Evolutionary conservation across 2,888 invertebrate species (phyloP).

Genomic region (Himalopsyche anomala): DNA sequence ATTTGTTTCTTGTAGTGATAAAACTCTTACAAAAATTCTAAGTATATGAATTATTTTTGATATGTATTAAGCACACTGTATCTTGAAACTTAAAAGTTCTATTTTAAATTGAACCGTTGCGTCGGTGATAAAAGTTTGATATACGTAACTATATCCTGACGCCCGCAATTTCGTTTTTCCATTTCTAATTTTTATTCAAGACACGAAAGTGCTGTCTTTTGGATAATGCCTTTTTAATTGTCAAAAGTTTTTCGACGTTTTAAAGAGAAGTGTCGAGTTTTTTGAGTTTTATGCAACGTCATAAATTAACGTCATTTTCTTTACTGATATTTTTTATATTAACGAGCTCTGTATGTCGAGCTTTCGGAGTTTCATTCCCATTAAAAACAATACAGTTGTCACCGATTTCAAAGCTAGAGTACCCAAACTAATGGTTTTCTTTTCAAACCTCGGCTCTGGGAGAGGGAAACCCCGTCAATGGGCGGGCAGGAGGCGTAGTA

Average conservation of each 20-base stretch:
- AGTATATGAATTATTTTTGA: no score
- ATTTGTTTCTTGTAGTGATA: no score
- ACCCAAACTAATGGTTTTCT: constrained; percentile 56
- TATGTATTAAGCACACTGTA: no score
- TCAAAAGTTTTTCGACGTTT: neutral
- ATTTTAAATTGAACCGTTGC: no score
- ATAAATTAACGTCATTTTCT: constrained; percentile 20
- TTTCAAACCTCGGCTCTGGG: constrained; percentile 46
- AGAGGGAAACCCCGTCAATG: constrained; percentile 1
- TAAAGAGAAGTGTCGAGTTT: neutral
- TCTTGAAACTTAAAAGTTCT: no score
- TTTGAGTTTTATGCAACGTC: constrained; percentile 20
- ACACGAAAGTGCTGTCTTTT: neutral
- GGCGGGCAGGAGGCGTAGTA: constrained; percentile 41
- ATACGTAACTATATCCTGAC: no score
- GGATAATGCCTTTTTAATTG: constrained; percentile 5
- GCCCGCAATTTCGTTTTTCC: no score
- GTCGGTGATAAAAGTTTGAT: no score
- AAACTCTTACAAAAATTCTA: no score
- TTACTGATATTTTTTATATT: constrained; percentile 14
- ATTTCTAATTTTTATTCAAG: neutral
- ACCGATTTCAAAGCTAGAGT: constrained; percentile 32
- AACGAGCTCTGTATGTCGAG: constrained; percentile 20
- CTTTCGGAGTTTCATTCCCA: constrained; percentile 2
- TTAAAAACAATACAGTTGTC: constrained; percentile 48